These are phyloP conservation scores for Epizoanthus fatuus DNA, from an alignment of 92 coral and sea anemone genomes.

Conservation along the genomic window DNA sequence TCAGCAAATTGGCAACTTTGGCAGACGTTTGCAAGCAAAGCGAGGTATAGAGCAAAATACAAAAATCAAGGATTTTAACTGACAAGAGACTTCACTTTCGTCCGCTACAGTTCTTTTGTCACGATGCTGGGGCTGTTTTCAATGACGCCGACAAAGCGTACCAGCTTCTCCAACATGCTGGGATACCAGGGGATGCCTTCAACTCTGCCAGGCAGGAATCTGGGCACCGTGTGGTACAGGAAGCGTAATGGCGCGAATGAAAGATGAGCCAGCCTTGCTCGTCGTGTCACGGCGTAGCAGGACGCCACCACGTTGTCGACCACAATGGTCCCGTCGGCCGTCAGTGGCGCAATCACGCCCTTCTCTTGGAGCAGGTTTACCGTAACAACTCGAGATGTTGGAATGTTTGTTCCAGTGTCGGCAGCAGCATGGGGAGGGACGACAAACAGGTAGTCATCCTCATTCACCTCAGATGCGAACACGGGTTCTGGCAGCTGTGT, in stretches of 20 bases:
- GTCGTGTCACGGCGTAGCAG: conserved; percentile 81
- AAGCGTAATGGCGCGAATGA: conserved; percentile 81
- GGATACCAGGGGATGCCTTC: neutral
- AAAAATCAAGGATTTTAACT: neutral
- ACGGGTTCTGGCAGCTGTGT: conserved; percentile 9
- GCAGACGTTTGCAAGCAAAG: neutral
- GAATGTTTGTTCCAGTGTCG: conserved; percentile 41
- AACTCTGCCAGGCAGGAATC: neutral
- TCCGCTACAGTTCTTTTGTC: neutral
- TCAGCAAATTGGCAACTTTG: neutral
- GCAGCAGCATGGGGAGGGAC: conserved; percentile 63
- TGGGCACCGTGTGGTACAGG: conserved; percentile 59
- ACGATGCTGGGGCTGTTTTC: neutral
- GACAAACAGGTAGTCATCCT: conserved; percentile 71
- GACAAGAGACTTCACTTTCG: neutral
- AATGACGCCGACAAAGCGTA: conserved; percentile 1
- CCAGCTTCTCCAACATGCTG: neutral
- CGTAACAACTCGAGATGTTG: conserved; percentile 61
- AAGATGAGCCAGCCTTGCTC: conserved; percentile 73
- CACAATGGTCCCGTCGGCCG: conserved; percentile 82
- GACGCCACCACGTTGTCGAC: conserved; percentile 89
- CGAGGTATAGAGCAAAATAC: neutral
- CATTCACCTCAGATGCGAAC: conserved; percentile 39
- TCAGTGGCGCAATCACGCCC: conserved; percentile 90
- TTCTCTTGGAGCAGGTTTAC: conserved; percentile 51